Evolutionary conservation across 2,888 invertebrate genomes (phyloP).

Genomic region (Eubasilissa splendida): DNA sequence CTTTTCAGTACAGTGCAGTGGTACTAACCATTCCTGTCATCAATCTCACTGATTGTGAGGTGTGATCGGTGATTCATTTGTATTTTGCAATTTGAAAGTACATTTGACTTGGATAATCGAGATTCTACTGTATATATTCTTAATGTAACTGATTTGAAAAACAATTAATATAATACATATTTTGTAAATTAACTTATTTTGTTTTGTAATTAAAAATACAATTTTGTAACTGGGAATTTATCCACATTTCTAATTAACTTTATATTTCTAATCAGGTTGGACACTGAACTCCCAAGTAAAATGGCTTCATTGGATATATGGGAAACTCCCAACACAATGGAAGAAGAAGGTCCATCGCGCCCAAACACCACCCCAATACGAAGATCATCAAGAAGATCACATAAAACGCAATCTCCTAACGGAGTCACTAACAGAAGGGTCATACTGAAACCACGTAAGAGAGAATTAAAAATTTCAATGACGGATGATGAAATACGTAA

Average conservation of each 20-base stretch:
- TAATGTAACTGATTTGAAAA: too few relatives aligned
- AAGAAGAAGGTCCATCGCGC: constrained; percentile 23
- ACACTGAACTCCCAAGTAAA: constrained; percentile 67
- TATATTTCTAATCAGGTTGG: constrained; percentile 58
- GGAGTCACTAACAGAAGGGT: constrained; percentile 69
- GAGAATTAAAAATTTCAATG: constrained; percentile 65
- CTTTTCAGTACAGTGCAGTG: too few relatives aligned
- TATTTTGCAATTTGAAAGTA: too few relatives aligned
- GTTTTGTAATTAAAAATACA: not conserved
- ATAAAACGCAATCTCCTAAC: constrained; percentile 40
- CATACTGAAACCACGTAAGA: constrained; percentile 69
- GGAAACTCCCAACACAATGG: constrained; percentile 61
- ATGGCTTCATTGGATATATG: constrained; percentile 71
- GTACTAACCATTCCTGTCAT: too few relatives aligned
- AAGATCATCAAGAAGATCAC: constrained; percentile 48
- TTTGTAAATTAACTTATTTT: too few relatives aligned
- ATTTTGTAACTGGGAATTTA: not conserved
- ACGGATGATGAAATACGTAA: constrained; percentile 69
- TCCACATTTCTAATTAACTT: not conserved
- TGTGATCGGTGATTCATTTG: too few relatives aligned
- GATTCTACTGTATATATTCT: too few relatives aligned
- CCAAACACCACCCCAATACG: constrained; percentile 61
- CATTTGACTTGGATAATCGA: too few relatives aligned
- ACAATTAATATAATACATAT: too few relatives aligned
- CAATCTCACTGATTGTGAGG: too few relatives aligned